Evolutionary conservation across 2,797 vertebrate genomes (phyloP).

Genomic region (Carapus acus): DNA sequence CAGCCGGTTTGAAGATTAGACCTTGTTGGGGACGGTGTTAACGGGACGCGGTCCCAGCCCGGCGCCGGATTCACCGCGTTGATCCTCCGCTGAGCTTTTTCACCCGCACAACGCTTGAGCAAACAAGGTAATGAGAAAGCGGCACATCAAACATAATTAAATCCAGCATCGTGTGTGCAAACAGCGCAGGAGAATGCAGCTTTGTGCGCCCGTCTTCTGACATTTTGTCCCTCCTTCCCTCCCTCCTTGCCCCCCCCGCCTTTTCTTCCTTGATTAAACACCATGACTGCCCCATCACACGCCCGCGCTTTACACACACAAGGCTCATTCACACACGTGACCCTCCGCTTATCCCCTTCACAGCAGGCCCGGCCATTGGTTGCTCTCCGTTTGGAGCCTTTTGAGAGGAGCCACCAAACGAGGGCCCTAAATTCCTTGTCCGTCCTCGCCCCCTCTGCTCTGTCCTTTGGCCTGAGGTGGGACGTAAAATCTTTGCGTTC

Average conservation of each 20-base stretch:
- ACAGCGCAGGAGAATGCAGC: conserved; percentile 52
- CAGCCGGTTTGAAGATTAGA: conserved; percentile 43
- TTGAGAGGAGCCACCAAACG: too few species aligned
- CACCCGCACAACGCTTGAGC: conserved; percentile 58
- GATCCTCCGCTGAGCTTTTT: conserved; percentile 62
- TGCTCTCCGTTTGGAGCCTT: too few species aligned
- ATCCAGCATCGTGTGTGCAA: conserved; percentile 54
- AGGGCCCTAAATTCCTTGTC: conserved; percentile 35
- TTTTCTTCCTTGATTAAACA: conserved; percentile 56
- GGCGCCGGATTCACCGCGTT: conserved; percentile 53
- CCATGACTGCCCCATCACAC: conserved; percentile 40
- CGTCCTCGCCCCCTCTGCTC: too few species aligned
- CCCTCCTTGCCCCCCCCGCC: too few species aligned
- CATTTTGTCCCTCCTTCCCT: conserved; percentile 41
- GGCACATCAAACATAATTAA: conserved; percentile 66
- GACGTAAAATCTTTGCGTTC: conserved; percentile 34
- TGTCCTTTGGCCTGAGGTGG: conserved; percentile 39
- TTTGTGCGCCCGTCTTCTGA: conserved; percentile 46
- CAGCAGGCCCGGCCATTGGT: background rate
- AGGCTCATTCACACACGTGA: conserved; percentile 15
- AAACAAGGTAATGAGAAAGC: conserved; percentile 72
- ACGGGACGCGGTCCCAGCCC: conserved; percentile 35
- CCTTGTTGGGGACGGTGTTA: conserved; percentile 31
- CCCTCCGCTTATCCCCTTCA: conserved; percentile 21
- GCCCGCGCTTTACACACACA: conserved; percentile 15